A percentile compares a stretch with the other conserved stretches of the same genome.
These are phyloP conservation scores for Eremobia ochroleuca DNA, from an alignment of 2,888 invertebrate species.

Conservation along the genomic window DNA sequence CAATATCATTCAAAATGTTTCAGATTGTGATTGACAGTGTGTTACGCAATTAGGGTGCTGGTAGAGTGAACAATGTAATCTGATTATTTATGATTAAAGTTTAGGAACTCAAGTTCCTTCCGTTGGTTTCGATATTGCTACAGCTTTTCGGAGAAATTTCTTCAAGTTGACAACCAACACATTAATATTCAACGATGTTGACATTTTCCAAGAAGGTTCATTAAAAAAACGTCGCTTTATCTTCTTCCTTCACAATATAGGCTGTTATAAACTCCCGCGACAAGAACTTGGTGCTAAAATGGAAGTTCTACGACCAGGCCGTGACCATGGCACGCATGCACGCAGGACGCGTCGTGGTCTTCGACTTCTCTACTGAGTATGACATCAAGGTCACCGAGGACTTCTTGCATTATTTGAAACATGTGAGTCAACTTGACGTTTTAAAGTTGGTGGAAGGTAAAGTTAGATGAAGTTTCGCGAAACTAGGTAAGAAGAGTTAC, in stretches of 20 bases:
- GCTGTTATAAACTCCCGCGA: conserved; percentile 75
- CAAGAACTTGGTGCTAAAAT: conserved; percentile 73
- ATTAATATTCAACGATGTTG: neutral
- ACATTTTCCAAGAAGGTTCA: neutral
- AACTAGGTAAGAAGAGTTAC: neutral
- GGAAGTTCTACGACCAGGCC: conserved; percentile 81
- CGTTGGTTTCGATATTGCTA: neutral
- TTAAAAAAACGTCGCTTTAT: neutral
- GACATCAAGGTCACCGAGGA: conserved; percentile 73
- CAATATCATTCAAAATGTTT: neutral
- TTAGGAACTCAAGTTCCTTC: neutral
- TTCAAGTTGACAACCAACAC: neutral
- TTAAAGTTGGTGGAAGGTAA: neutral
- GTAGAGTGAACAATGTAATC: neutral
- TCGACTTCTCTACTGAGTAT: conserved; percentile 81
- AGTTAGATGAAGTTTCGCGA: neutral
- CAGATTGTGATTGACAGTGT: neutral
- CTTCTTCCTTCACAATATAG: conserved; percentile 60
- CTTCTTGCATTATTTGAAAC: conserved; percentile 77
- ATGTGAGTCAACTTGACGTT: conserved; percentile 67
- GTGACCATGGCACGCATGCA: conserved; percentile 75
- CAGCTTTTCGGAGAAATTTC: neutral
- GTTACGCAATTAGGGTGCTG: neutral
- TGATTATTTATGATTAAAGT: neutral
- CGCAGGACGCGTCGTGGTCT: conserved; percentile 76